Base-by-base conservation (phyloP, 2,888 invertebrate genomes). In the Spodoptera exigua region DNA sequence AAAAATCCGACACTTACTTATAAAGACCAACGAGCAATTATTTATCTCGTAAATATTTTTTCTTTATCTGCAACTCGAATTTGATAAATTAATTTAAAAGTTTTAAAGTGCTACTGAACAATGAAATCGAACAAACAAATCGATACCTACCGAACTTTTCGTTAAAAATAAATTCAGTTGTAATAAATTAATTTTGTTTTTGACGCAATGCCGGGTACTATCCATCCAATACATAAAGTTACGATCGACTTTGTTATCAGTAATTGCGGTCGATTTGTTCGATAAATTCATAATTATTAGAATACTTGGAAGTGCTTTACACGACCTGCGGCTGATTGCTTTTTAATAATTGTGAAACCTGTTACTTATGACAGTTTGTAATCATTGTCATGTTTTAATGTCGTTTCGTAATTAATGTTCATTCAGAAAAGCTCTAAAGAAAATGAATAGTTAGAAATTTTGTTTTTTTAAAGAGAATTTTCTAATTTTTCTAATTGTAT, bases 281-380 rank as follows among this genome's bases (percentile, higher is more conserved):
- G 18, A 54, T 40, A 16, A 45, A 51, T 59, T 61, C 44, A 64
- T 64, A 27, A 27, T 27, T 27, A 67, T 56, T 61, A 47, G 49
- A 54, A 56, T 39, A 44, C 7, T 49, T 54, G 17, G 18, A 11
- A 43, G 34, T 34, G 39, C 18, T 32, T 54, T 27, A 27, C 7
- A 27, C 27, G 9, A 27, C 9, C 27, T 27, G 57, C 41, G 17
- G 17, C 13, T 71, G 54, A 74, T 72, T 32, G 54, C 37, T 72
- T 72, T 74, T 65, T 69, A 69, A 74, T 75, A n/a, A 58, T 69
- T 59, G 43, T 43, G 35, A 41, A 43, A 17, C 16, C 43, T 37
- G 35, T 62, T 61, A 52, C 48, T 47, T 56, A 39, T 49, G 61
- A 52, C 34, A 44, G 27, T 58, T 67, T 54, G 45, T 71, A 40